A percentile compares a stretch with the other conserved stretches of the same genome.
Evolutionary conservation across 2,797 vertebrate species (phyloP).

Genomic region (Tolypeutes matacus): DNA sequence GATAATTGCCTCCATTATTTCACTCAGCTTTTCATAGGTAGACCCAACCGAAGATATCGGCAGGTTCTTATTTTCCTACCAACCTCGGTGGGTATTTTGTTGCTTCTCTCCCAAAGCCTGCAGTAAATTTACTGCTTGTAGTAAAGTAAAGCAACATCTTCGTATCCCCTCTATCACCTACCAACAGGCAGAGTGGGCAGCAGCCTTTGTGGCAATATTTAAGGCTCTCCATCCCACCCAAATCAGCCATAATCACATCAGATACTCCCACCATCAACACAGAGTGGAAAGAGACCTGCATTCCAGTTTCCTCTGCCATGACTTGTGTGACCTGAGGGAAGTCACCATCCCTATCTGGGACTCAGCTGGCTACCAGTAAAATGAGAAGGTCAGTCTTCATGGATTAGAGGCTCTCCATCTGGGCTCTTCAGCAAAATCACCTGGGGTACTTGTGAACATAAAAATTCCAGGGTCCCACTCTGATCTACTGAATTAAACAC

Average conservation of each 20-base stretch:
- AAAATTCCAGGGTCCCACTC: background rate
- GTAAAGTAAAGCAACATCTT: constrained; percentile 31
- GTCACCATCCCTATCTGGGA: background rate
- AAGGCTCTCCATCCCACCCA: background rate
- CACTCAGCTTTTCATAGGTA: constrained; percentile 32
- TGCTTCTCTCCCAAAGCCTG: constrained; percentile 54
- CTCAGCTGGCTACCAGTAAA: background rate
- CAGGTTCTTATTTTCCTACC: constrained; percentile 9
- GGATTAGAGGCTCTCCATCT: background rate
- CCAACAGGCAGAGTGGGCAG: background rate
- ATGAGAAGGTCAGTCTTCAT: background rate
- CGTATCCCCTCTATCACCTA: background rate
- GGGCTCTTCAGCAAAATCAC: background rate
- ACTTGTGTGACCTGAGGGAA: constrained; percentile 12
- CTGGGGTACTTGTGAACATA: background rate
- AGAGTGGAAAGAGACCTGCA: background rate
- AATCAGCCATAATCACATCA: background rate
- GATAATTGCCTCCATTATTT: constrained; percentile 72
- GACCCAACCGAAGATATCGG: background rate
- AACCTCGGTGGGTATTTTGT: background rate
- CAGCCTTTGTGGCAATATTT: background rate
- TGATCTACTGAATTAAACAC: background rate
- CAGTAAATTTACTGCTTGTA: constrained; percentile 64
- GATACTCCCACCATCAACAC: background rate
- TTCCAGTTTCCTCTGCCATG: background rate